Evolutionary conservation across 1,140 invertebrate species (phyloP), one percentile per base, ranked within the genome.

Genomic region (Arion vulgaris): DNA sequence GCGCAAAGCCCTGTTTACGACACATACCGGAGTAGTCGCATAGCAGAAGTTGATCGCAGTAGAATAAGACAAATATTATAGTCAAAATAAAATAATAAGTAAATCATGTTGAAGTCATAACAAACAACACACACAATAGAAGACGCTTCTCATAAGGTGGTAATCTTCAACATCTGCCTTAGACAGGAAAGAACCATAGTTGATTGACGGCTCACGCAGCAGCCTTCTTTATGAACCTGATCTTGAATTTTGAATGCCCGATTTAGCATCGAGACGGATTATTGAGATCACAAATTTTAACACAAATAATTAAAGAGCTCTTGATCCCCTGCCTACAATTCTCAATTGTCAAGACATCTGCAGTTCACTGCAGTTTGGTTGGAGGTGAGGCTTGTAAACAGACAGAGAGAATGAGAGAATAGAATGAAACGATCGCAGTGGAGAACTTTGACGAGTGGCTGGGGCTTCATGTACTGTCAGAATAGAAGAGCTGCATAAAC

Each of bases 161-260:
- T 66, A 66, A 28, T 66, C 62, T 28, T 1, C 1, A 32, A 32
- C 62, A 66, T 66, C 62, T 66, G 62, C 28, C 62, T 0, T 17
- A 28, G 62, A 66, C 62, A 32, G n/a, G 53, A 45, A 5, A 26
- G n/a, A n/a, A 66, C 62, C n/a, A 66, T 23, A 28, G 7, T 28
- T 32, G 28, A 32, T 0, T 66, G 62, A 66, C n/a, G n/a, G 4
- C 57, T 62, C 57, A 19, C 2, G 9, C 51, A 23, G 9, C 17
- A 32, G 11, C 17, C 17, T 66, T 28, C 62, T 66, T 28, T 66
- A 5, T 23, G 62, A 13, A 57, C 62, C 28, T 28, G 62, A 66
- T 66, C 62, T 28, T 32, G 62, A 66, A 66, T 32, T 66, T 66
- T 66, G n/a, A 66, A 66, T 66, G n/a, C 28, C n/a, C 28, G 62